phyloP scores from a whole-genome alignment of 2,797 vertebrate species.

The Botia almorhae region DNA sequence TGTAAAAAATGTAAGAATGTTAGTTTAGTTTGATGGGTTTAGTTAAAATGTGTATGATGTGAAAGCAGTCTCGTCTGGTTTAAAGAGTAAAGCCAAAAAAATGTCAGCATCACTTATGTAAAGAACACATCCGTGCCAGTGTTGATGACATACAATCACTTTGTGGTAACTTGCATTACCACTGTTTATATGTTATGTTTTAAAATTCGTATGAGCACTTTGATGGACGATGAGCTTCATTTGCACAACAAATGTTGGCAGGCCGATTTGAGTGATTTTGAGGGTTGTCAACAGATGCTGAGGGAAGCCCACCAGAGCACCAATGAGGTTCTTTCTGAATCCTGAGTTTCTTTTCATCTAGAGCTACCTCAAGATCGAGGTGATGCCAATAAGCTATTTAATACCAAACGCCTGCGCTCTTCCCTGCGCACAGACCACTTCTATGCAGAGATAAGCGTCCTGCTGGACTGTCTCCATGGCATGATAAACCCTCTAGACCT shows the following conservation, averaged over 20 bases:
- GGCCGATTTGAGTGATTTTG: constrained; percentile 57
- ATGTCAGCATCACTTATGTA: constrained; percentile 18
- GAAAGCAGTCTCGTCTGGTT: not conserved
- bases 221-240: constrained; percentile 68
- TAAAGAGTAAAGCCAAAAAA: constrained; percentile 7
- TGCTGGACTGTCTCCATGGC: constrained; percentile 68
- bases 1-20: not conserved
- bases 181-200: constrained; percentile 56
- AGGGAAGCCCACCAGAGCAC: constrained; percentile 62
- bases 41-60: not conserved
- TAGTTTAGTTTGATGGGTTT: not conserved
- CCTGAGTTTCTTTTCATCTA: constrained; percentile 68
- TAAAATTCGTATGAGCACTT: constrained; percentile 64
- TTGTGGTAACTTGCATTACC: constrained; percentile 10
- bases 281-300: constrained; percentile 70
- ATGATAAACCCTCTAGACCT: constrained; percentile 75
- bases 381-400: constrained; percentile 54
- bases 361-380: constrained; percentile 69
- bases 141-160: not conserved
- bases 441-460: constrained; percentile 66
- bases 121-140: not conserved
- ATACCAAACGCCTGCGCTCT: constrained; percentile 65
- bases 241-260: constrained; percentile 66
- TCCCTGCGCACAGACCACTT: constrained; percentile 71
- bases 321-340: constrained; percentile 62